Evolutionary conservation across 2,113 vertebrate genomes (phyloP).

Genomic region (Cisticola juncidis): DNA sequence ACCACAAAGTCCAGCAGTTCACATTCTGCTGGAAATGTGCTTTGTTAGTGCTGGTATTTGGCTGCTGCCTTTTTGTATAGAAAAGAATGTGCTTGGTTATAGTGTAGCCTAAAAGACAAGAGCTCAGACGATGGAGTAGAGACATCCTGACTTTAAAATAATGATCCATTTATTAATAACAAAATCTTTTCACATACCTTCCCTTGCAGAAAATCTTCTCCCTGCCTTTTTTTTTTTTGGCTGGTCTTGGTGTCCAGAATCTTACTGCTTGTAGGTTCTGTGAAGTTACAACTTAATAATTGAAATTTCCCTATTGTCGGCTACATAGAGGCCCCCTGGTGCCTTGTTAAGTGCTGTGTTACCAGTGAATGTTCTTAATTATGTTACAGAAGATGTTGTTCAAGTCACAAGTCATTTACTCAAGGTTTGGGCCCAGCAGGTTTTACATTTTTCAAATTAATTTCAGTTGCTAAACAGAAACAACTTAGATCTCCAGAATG

Average conservation of each 20-base stretch:
- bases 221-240: not conserved
- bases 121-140: not conserved
- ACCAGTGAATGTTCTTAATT: slow-evolving; percentile 30
- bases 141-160: not conserved
- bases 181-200: not conserved
- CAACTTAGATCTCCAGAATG: not conserved
- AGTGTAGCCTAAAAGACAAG: not conserved
- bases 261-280: not conserved
- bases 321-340: not conserved
- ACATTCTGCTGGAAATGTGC: not conserved
- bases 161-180: not conserved
- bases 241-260: not conserved
- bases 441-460: slow-evolving; percentile 49
- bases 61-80: not conserved
- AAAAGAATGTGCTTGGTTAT: not conserved
- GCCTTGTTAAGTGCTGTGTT: slow-evolving; percentile 45
- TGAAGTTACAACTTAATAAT: slow-evolving; percentile 26
- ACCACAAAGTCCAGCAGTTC: not conserved
- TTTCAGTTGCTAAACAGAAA: slow-evolving; percentile 29
- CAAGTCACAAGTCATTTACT: slow-evolving; percentile 45
- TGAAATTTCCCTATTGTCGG: not conserved
- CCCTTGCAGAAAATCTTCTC: not conserved
- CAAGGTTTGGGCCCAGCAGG: slow-evolving; percentile 50
- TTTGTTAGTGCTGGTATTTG: not conserved
- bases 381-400: not conserved